Conservation (phyloP, 2,113 vertebrate genomes). For the Hippoglossus stenolepis region DNA sequence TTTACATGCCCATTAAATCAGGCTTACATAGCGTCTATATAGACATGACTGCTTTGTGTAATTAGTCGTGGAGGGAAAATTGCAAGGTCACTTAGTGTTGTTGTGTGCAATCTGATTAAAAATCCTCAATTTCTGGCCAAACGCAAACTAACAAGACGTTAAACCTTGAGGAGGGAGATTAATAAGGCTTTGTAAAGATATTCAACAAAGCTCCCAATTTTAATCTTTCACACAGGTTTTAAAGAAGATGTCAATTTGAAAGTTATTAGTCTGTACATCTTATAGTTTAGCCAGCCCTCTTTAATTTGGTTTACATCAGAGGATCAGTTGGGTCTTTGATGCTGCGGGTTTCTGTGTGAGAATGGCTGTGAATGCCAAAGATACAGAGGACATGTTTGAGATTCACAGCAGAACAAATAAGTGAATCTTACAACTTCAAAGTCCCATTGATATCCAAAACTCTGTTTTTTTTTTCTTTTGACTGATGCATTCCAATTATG, state of each 20-base stretch:
- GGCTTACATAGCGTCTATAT: slow-evolving; percentile 62
- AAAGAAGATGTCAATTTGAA: slow-evolving; percentile 2
- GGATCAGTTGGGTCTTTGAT: neutral
- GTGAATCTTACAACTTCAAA: slow-evolving; percentile 42
- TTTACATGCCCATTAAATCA: slow-evolving; percentile 74
- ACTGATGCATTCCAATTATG: slow-evolving; percentile 19
- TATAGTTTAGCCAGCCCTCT: slow-evolving; percentile 6
- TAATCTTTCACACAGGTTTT: slow-evolving; percentile 22
- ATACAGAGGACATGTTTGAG: slow-evolving; percentile 18
- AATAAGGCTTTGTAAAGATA: slow-evolving; percentile 26
- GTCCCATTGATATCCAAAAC: slow-evolving; percentile 31
- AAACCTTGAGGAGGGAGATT: slow-evolving; percentile 47
- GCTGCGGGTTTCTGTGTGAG: neutral
- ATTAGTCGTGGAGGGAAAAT: slow-evolving; percentile 59
- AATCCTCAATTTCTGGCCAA: slow-evolving; percentile 39
- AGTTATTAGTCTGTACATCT: neutral
- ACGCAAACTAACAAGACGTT: slow-evolving; percentile 39
- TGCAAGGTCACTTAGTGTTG: slow-evolving; percentile 58
- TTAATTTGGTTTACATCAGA: slow-evolving; percentile 37
- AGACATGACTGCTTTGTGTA: slow-evolving; percentile 62
- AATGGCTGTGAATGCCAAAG: slow-evolving; percentile 10
- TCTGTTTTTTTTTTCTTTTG: slow-evolving; percentile 29
- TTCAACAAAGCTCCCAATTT: slow-evolving; percentile 21
- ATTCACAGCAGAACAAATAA: slow-evolving; percentile 48
- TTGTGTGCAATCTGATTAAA: slow-evolving; percentile 58